phyloP scores from a whole-genome alignment of 2,113 vertebrate species.

The Muntiacus muntjak region DNA sequence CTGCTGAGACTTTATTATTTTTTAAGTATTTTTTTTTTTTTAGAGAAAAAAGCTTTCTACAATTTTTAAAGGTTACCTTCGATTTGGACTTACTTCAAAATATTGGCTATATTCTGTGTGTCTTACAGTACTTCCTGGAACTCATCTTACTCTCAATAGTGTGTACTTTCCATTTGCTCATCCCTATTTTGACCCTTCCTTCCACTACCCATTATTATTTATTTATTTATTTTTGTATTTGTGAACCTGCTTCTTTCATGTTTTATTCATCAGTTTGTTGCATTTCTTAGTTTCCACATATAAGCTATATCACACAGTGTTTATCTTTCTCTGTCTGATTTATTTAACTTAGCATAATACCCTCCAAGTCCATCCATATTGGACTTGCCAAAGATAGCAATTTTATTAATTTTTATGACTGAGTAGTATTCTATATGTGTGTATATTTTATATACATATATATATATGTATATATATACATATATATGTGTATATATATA shows the following conservation, averaged over 20 bases:
- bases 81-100: neutral
- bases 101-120: neutral
- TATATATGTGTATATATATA: neutral
- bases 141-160: neutral
- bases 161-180: neutral
- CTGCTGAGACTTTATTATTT: neutral
- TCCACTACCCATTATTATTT: neutral
- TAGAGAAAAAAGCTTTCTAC: neutral
- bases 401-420: neutral
- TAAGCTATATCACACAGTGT: neutral
- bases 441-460: neutral
- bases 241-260: neutral
- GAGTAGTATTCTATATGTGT: neutral
- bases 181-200: neutral
- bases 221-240: neutral
- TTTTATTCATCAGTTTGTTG: neutral
- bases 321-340: neutral
- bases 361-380: neutral
- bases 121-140: neutral
- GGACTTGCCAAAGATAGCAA: neutral
- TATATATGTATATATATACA: neutral
- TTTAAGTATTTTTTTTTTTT: neutral
- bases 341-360: neutral
- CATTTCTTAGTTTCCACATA: neutral
- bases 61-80: neutral